These are phyloP conservation scores for Drosophila jambulina DNA, from an alignment of 1,140 invertebrate species.

Conservation along the genomic window DNA sequence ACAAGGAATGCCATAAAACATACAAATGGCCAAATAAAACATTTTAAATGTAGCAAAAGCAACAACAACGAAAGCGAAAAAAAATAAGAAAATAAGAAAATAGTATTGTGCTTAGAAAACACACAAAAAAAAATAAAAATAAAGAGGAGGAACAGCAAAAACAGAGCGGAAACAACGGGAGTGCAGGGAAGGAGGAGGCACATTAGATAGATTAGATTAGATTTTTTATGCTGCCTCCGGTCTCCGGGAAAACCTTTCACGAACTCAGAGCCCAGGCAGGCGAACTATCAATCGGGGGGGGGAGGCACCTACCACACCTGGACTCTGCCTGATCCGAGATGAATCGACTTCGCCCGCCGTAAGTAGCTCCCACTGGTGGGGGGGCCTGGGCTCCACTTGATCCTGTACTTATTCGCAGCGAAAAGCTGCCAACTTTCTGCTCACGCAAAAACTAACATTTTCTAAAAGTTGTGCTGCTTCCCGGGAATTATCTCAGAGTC, in stretches of 20 bases:
- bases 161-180: slow-evolving; percentile 2
- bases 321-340: slow-evolving; percentile 9
- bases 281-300: slow-evolving; percentile 18
- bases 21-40: slow-evolving; percentile 84
- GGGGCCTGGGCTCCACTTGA: not conserved
- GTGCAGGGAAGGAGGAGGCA: slow-evolving; percentile 3
- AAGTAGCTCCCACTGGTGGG: not conserved
- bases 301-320: not conserved
- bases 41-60: slow-evolving; percentile 83
- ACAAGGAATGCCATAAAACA: slow-evolving; percentile 80
- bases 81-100: slow-evolving; percentile 65
- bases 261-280: not conserved
- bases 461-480: slow-evolving; percentile 39
- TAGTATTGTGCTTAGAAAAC: slow-evolving; percentile 75
- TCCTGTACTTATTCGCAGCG: slow-evolving; percentile 7
- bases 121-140: slow-evolving; percentile 21
- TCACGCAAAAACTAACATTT: slow-evolving; percentile 40
- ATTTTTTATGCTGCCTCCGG: slow-evolving; percentile 64
- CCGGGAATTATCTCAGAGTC: slow-evolving; percentile 35
- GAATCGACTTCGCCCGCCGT: not conserved
- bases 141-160: slow-evolving; percentile 13
- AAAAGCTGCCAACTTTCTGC: slow-evolving; percentile 22
- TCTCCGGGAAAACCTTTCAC: not conserved
- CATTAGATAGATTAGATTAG: slow-evolving; percentile 71
- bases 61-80: slow-evolving; percentile 45